Evolutionary conservation across 1,140 invertebrate genomes (phyloP), one percentile per base, ranked within the genome.

Genomic region (Philopotamus ludificatus): DNA sequence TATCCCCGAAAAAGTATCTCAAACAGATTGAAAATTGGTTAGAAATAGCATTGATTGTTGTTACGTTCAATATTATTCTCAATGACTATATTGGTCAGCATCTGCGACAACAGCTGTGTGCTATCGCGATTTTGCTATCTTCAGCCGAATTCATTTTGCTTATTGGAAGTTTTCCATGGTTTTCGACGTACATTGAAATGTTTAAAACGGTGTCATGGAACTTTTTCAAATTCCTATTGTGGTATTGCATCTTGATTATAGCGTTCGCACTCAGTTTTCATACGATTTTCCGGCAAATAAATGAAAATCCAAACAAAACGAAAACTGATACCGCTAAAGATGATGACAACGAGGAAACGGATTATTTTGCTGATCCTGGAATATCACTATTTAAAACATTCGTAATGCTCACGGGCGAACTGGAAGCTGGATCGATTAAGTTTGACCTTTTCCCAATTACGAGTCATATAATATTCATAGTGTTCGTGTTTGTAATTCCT

Each of bases 391-490:
- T 92, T 64, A 92, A 92, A 77, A 92, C 89, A 0, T 85, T 91
- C 16, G 86, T 91, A 1, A 93, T 93, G 90, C 79, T 92, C 20
- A 92, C 89, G 0, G 91, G 91, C 7, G 90, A 93, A 75, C 90
- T 92, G 70, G 89, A 93, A 68, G 89, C 89, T 0, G 78, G 83
- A 3, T 84, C 84, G n/a, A 87, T 93, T 15, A 86, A 89, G 25
- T 92, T 92, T 70, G 76, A 84, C 16, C 77, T 79, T n/a, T 82
- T 84, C 72, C 86, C 87, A 4, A 71, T 86, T 4, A 83, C 84
- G 21, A 89, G 88, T 71, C 87, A 88, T 66, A 65, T 90, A 0
- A 84, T 92, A 21, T 92, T 93, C 72, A 79, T 90, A 8, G 74
- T 89, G 1, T 93, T 93, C 66, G 86, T 92, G 2, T 89, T 93